A percentile compares a stretch with the other conserved stretches of the same genome.
Evolutionary conservation across 2,113 vertebrate genomes (phyloP).

Genomic region (Sminthopsis crassicaudata): DNA sequence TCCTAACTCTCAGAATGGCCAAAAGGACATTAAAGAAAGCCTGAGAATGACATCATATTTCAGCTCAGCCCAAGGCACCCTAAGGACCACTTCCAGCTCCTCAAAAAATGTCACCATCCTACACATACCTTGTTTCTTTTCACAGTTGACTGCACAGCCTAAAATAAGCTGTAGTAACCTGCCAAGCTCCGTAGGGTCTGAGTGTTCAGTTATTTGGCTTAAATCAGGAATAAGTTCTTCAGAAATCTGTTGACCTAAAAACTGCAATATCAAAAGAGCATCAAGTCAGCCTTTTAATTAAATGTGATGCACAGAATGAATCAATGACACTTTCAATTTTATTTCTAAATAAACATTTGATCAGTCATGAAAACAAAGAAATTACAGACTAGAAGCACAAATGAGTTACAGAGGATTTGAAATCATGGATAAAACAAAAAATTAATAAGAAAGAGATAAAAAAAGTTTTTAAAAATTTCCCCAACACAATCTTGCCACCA

Average conservation of each 20-base stretch:
- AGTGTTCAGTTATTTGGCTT: slow-evolving; percentile 90
- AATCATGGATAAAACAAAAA: slow-evolving; percentile 26
- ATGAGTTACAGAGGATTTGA: slow-evolving; percentile 35
- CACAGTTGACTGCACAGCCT: slow-evolving; percentile 97
- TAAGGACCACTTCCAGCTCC: slow-evolving; percentile 7
- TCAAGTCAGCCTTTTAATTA: slow-evolving; percentile 43
- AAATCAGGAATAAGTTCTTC: slow-evolving; percentile 93
- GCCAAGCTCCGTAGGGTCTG: slow-evolving; percentile 90
- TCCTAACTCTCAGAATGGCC: no score
- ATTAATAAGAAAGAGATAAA: slow-evolving; percentile 29
- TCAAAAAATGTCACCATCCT: not conserved
- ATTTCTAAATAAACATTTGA: not conserved
- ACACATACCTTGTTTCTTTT: slow-evolving; percentile 94
- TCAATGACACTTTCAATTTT: not conserved
- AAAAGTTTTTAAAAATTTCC: not conserved
- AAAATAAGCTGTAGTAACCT: slow-evolving; percentile 96
- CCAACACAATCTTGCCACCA: not conserved
- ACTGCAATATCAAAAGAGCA: slow-evolving; percentile 81
- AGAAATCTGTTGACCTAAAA: slow-evolving; percentile 92
- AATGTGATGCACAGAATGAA: not conserved
- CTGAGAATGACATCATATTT: no score
- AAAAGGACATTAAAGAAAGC: no score
- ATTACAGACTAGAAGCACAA: not conserved
- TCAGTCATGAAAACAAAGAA: slow-evolving; percentile 21
- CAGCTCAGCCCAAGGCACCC: not conserved